Percentiles rank a stretch among this genome's conserved stretches.
These are phyloP conservation scores for Rostratula benghalensis DNA, from an alignment of 2,113 vertebrate species.

Conservation along the genomic window DNA sequence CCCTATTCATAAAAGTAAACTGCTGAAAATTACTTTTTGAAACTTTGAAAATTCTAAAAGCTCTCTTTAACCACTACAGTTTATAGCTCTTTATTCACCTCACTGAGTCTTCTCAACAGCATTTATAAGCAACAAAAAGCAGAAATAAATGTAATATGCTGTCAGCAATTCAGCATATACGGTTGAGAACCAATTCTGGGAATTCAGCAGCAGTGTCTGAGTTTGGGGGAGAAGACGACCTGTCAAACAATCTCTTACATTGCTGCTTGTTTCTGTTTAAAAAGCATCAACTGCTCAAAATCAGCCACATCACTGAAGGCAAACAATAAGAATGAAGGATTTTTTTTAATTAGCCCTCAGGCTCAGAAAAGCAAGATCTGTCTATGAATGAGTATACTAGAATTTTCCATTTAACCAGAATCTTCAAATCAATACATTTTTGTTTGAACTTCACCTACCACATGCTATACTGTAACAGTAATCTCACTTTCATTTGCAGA, in stretches of 20 bases:
- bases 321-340: neutral
- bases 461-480: neutral
- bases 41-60: neutral
- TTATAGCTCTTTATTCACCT: neutral
- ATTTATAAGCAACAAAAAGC: neutral
- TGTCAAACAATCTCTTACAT: neutral
- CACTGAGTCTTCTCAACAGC: neutral
- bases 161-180: neutral
- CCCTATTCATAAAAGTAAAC: neutral
- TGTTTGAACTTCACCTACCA: conserved; percentile 31
- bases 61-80: neutral
- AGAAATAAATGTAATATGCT: neutral
- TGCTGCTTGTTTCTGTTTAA: neutral
- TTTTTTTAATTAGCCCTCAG: neutral
- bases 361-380: neutral
- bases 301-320: neutral
- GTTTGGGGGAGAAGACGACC: neutral
- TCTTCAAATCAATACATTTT: conserved; percentile 26
- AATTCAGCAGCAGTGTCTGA: neutral
- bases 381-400: neutral
- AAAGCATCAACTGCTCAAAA: neutral
- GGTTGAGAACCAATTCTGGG: neutral
- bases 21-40: neutral
- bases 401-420: conserved; percentile 20
- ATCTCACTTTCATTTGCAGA: conserved; percentile 41